Conservation (phyloP, 2,888 invertebrate genomes). For the Marasmarcha lunaedactyla region DNA sequence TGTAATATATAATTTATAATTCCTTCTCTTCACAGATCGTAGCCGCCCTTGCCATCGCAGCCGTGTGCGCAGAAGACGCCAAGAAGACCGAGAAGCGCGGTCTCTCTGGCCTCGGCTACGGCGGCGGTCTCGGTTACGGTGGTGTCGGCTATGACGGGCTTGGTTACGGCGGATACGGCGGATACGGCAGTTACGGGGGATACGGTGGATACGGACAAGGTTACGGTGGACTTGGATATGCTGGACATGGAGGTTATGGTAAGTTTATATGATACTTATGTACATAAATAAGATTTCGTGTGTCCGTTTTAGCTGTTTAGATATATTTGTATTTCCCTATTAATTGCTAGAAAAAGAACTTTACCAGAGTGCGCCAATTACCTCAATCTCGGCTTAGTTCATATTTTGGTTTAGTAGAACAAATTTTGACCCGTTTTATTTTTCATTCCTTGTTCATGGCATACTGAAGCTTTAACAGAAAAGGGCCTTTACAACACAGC, state of each 20-base stretch:
- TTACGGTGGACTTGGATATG: slow-evolving; percentile 14
- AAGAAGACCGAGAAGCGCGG: slow-evolving; percentile 64
- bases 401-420: no score
- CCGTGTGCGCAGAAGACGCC: slow-evolving; percentile 50
- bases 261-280: slow-evolving; percentile 6
- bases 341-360: no score
- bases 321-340: no score
- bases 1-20: no score
- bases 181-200: slow-evolving; percentile 15
- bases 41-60: slow-evolving; percentile 40
- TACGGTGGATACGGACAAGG: slow-evolving; percentile 17
- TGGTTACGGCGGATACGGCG: slow-evolving; percentile 19
- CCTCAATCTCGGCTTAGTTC: no score
- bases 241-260: slow-evolving; percentile 21
- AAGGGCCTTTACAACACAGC: no score
- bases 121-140: slow-evolving; percentile 45
- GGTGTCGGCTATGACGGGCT: slow-evolving; percentile 27
- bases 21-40: slow-evolving; percentile 32
- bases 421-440: no score
- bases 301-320: slow-evolving; percentile 4
- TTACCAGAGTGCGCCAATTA: no score
- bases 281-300: slow-evolving; percentile 2
- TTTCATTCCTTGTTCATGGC: no score
- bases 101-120: slow-evolving; percentile 51
- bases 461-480: no score